A percentile compares a stretch with the other conserved stretches of the same genome.
Evolutionary conservation across 2,888 invertebrate species (phyloP).

Genomic region (Chrysolina haemoptera): DNA sequence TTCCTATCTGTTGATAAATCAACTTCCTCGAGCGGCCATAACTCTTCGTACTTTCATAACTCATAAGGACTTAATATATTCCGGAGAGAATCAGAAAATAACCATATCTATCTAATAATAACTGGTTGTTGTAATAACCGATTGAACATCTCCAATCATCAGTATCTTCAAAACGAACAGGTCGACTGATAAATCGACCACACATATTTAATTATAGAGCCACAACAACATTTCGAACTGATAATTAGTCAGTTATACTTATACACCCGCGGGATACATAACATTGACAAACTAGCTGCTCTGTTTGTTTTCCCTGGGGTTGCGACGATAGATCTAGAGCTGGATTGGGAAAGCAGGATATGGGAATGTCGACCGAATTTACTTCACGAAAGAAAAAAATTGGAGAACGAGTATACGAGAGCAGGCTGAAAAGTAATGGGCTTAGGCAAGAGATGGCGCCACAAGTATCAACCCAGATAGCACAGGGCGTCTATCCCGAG

Average conservation of each 20-base stretch:
- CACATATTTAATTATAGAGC: slow-evolving; percentile 57
- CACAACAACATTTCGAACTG: slow-evolving; percentile 35
- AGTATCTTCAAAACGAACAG: slow-evolving; percentile 56
- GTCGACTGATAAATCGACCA: slow-evolving; percentile 57
- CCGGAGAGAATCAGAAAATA: slow-evolving; percentile 15
- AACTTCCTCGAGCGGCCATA: neutral
- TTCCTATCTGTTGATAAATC: slow-evolving; percentile 15
- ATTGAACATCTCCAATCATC: slow-evolving; percentile 55
- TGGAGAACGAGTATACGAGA: too few species aligned
- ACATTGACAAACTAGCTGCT: slow-evolving; percentile 38
- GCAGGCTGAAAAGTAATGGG: too few species aligned
- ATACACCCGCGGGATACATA: slow-evolving; percentile 25
- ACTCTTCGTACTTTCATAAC: slow-evolving; percentile 16
- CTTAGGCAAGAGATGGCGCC: too few species aligned
- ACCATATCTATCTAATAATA: slow-evolving; percentile 44
- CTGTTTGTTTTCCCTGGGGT: neutral
- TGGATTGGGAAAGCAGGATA: neutral
- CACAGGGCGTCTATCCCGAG: too few species aligned
- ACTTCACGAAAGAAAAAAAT: too few species aligned
- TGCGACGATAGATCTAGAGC: neutral
- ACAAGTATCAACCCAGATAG: too few species aligned
- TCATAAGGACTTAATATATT: slow-evolving; percentile 17
- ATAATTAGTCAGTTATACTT: slow-evolving; percentile 34
- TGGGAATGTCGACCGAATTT: neutral
- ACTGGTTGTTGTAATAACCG: slow-evolving; percentile 54